Evolutionary conservation across 2,113 vertebrate species (phyloP).

Genomic region (Ailurus styani): DNA sequence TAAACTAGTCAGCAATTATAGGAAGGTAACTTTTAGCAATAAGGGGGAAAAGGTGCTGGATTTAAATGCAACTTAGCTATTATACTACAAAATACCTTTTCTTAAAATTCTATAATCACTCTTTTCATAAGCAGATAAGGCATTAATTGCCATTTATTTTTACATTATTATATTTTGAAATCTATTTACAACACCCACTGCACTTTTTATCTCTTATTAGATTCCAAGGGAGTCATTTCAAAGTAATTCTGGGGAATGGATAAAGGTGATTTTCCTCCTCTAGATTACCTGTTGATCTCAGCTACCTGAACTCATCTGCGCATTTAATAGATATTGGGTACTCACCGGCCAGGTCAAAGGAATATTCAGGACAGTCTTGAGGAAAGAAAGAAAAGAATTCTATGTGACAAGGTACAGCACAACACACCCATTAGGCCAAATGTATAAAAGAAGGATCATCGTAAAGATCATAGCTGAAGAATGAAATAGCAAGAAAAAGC

Average conservation of each 20-base stretch:
- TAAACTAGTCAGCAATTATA: conserved; percentile 79
- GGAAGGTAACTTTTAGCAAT: conserved; percentile 78
- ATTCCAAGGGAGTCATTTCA: conserved; percentile 53
- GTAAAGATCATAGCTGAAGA: neutral
- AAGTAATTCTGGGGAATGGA: conserved; percentile 41
- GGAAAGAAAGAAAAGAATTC: neutral
- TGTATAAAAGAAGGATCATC: neutral
- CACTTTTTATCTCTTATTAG: conserved; percentile 46
- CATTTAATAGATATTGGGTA: conserved; percentile 20
- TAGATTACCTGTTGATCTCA: conserved; percentile 32
- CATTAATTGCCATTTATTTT: conserved; percentile 73
- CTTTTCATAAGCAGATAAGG: conserved; percentile 44
- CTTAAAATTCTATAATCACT: conserved; percentile 44
- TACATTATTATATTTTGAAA: conserved; percentile 68
- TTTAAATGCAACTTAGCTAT: conserved; percentile 67
- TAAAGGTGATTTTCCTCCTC: conserved; percentile 53
- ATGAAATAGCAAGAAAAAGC: neutral
- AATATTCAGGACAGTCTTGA: neutral
- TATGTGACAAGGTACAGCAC: neutral
- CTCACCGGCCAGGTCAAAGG: neutral
- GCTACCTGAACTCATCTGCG: conserved; percentile 19
- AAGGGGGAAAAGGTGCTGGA: conserved; percentile 51
- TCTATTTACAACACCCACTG: conserved; percentile 52
- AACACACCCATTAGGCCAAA: neutral
- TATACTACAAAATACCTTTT: conserved; percentile 52